Conservation (phyloP, 2,888 invertebrate species). For the Catotricha subobsoleta region DNA sequence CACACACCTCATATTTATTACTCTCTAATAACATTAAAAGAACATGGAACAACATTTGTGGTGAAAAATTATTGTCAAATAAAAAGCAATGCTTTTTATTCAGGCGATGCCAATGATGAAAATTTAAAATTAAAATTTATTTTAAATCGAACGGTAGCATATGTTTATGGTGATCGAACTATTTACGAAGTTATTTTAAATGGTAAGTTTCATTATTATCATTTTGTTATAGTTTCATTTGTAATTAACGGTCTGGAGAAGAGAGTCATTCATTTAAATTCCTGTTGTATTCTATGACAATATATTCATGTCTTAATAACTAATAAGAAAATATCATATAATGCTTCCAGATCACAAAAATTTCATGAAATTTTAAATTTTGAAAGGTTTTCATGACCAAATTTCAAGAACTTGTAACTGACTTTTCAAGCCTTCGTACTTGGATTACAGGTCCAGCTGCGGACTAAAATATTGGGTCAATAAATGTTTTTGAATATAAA, state of each 20-base stretch:
- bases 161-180: conserved; percentile 23
- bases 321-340: no score
- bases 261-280: no score
- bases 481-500: no score
- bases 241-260: background rate
- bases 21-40: conserved; percentile 32
- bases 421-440: no score
- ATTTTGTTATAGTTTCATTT: background rate
- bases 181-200: conserved; percentile 21
- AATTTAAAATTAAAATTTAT: conserved; percentile 25
- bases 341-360: no score
- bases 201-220: conserved; percentile 2
- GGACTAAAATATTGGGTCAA: no score
- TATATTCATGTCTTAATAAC: no score
- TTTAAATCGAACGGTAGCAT: conserved; percentile 20
- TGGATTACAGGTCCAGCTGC: no score
- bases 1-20: conserved; percentile 50
- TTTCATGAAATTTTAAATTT: no score
- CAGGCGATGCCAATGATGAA: conserved; percentile 19
- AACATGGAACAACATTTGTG: conserved; percentile 17
- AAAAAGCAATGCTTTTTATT: conserved; percentile 23
- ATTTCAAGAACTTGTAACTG: no score
- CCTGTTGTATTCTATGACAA: no score
- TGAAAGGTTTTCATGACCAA: no score
- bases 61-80: conserved; percentile 21